Base-by-base conservation (phyloP, 2,797 vertebrate species). In the Cygnus olor region DNA sequence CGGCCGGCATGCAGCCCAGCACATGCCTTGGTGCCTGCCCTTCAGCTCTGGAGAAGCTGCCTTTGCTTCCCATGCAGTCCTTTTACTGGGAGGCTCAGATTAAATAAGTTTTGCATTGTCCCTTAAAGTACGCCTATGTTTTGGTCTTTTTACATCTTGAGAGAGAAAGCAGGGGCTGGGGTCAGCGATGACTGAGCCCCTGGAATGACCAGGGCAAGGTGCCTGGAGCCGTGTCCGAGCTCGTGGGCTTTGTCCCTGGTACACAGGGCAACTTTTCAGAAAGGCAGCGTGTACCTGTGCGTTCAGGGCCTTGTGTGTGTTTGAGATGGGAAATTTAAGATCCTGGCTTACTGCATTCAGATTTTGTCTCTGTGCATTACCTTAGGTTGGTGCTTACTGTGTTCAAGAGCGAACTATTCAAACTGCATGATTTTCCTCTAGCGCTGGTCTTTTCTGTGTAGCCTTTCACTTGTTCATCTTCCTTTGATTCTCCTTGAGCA, bases 231-330 rank as follows among this genome's bases (percentile, higher is more conserved):
- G 3, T 47, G 34, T 30, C 69, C 34, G 5, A 60, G 77, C 22
- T 11, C 16, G 3, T 0, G 0, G 40, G n/a, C 40, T 40, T 56
- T 11, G 13, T 40, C 72, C 13, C 30, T 28, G 9, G 14, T 3
- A 1, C 63, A 71, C 89, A 58, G 76, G 63, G 70, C 57, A 42
- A 11, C 77, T 85, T 83, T 40, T 53, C 63, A 53, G 58, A 63
- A 38, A 68, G 44, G 44, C 21, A 24, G 36, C 32, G 6, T 0
- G 0, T 53, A 8, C 34, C 15, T 30, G 10, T 7, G 27, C 18
- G 32, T 58, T 53, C 49, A 27, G 12, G 16, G 84, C 28, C 18
- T 21, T 6, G 28, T 54, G 16, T 64, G 53, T n/a, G 72, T 76
- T 79, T 42, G 40, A n/a, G 45, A 25, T 61, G 22, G 65, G 70